Evolutionary conservation across 1,140 invertebrate genomes (phyloP).

Genomic region (Drosophila yakuba): DNA sequence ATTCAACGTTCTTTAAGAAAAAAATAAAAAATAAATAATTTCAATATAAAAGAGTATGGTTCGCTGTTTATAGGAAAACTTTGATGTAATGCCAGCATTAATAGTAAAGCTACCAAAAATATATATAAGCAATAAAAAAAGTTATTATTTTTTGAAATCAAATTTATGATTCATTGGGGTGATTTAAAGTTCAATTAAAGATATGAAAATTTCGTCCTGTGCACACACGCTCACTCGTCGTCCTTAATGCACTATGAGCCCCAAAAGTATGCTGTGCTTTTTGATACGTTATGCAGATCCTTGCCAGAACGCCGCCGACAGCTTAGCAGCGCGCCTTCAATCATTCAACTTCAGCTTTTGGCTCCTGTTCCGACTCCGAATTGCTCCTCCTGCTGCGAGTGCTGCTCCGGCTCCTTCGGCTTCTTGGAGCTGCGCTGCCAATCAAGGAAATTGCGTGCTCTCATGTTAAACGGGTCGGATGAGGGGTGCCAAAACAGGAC

Average conservation of each 20-base stretch:
- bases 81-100: too few relatives aligned
- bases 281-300: slow-evolving; percentile 66
- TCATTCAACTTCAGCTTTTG: slow-evolving; percentile 51
- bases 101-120: too few relatives aligned
- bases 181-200: too few relatives aligned
- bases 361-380: not conserved
- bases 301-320: slow-evolving; percentile 28
- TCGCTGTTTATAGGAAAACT: too few relatives aligned
- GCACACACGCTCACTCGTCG: slow-evolving; percentile 6
- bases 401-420: not conserved
- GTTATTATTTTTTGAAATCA: too few relatives aligned
- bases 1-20: too few relatives aligned
- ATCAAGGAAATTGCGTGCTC: slow-evolving; percentile 80
- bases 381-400: not conserved
- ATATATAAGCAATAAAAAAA: too few relatives aligned
- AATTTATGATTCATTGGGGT: too few relatives aligned
- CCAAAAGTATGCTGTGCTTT: slow-evolving; percentile 65
- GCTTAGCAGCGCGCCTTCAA: slow-evolving; percentile 63
- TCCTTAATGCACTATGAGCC: slow-evolving; percentile 36
- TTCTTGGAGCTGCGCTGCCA: slow-evolving; percentile 46
- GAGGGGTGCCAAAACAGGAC: slow-evolving; percentile 21
- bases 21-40: too few relatives aligned
- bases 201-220: not conserved
- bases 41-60: too few relatives aligned
- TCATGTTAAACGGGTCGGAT: slow-evolving; percentile 64